Percentiles rank a stretch among this genome's conserved stretches.
phyloP scores from a whole-genome alignment of 2,888 invertebrate species.

The Nephrotoma flavescens region DNA sequence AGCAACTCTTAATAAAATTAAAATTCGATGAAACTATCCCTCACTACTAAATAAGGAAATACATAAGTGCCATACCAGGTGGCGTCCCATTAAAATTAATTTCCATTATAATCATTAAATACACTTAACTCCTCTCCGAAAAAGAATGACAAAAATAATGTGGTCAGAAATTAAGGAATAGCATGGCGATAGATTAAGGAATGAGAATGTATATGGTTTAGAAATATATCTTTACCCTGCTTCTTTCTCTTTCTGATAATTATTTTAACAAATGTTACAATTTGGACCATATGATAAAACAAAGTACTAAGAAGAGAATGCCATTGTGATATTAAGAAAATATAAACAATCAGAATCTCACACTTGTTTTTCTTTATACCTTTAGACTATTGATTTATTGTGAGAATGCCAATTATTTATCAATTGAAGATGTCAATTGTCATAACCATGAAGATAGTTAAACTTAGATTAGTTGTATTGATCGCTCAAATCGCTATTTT shows the following conservation, averaged over 20 bases:
- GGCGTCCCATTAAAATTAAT: no score
- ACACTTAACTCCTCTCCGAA: not conserved
- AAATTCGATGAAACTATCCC: no score
- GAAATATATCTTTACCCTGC: not conserved
- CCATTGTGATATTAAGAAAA: not conserved
- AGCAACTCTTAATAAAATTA: no score
- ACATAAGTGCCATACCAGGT: no score
- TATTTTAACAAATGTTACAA: not conserved
- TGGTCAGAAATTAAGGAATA: not conserved
- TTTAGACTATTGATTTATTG: not conserved
- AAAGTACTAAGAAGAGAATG: not conserved
- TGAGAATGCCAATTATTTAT: not conserved
- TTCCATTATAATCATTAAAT: not conserved
- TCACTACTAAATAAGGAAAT: no score
- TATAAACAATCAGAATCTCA: not conserved
- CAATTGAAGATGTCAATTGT: not conserved
- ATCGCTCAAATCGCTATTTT: not conserved
- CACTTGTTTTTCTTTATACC: not conserved
- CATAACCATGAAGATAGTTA: not conserved
- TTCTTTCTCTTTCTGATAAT: not conserved
- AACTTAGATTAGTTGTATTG: no score
- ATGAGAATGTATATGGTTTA: not conserved
- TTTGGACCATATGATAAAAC: not conserved
- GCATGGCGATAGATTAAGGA: not conserved
- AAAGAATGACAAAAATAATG: not conserved